phyloP scores from a whole-genome alignment of 2,797 vertebrate genomes.

The Melanotaenia nigrans region DNA sequence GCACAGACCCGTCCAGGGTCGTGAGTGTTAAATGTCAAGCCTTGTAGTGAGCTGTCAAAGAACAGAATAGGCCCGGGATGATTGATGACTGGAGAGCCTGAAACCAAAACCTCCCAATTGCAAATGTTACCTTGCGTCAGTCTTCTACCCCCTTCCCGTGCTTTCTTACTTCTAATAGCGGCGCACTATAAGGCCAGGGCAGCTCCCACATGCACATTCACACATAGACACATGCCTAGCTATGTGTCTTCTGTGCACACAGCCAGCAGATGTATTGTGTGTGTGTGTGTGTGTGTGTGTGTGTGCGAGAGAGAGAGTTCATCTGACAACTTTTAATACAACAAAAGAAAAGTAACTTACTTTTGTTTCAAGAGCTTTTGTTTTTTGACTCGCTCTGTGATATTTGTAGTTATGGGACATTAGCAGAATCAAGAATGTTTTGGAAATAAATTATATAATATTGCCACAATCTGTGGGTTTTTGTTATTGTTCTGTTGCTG shows the following conservation, averaged over 20 bases:
- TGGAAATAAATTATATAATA: constrained; percentile 75
- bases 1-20: constrained; percentile 93
- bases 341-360: constrained; percentile 65
- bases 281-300: constrained; percentile 58
- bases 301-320: constrained; percentile 24
- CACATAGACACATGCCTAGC: constrained; percentile 62
- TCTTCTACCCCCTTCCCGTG: constrained; percentile 76
- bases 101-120: constrained; percentile 98
- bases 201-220: constrained; percentile 74
- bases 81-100: constrained; percentile 99
- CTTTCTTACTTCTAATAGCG: constrained; percentile 78
- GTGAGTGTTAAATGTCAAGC: constrained; percentile 99
- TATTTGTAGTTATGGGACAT: constrained; percentile 34
- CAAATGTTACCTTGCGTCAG: constrained; percentile 98
- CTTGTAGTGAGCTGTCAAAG: constrained; percentile 99
- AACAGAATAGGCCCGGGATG: constrained; percentile 98
- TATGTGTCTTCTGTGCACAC: constrained; percentile 81
- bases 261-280: constrained; percentile 71
- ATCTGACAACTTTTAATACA: constrained; percentile 84
- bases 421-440: constrained; percentile 30
- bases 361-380: constrained; percentile 78
- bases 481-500: no score
- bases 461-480: no score
- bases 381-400: constrained; percentile 31
- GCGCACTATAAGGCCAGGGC: constrained; percentile 89